phyloP scores from a whole-genome alignment of 2,797 vertebrate genomes.

The Macropus fuliginosus region DNA sequence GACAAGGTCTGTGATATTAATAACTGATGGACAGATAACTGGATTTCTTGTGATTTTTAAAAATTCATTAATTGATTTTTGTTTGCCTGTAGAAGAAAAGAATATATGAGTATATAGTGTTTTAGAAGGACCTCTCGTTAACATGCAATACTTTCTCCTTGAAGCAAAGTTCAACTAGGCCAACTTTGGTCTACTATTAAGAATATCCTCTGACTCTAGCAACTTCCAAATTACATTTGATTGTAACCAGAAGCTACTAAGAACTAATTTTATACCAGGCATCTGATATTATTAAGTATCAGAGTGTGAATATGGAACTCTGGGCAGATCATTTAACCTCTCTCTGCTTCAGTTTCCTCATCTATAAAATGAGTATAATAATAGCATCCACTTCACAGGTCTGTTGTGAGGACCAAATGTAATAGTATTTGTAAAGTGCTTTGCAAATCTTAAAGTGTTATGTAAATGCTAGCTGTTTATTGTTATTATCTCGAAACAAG shows the following conservation, averaged over 20 bases:
- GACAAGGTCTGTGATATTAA: neutral
- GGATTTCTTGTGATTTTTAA: neutral
- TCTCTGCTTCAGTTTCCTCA: neutral
- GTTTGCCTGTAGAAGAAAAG: neutral
- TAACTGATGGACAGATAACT: neutral
- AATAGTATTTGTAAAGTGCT: neutral
- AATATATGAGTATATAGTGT: neutral
- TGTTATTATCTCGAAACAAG: neutral
- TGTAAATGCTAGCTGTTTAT: neutral
- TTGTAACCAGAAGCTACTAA: neutral
- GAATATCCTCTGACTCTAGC: neutral
- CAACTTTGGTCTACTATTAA: neutral
- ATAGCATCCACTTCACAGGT: neutral
- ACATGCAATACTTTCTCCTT: neutral
- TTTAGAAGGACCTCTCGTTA: neutral
- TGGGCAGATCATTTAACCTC: neutral
- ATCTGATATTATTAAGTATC: neutral
- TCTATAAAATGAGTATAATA: neutral
- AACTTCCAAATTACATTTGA: neutral
- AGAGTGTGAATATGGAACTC: neutral
- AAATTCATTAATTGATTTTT: neutral
- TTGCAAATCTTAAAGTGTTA: neutral
- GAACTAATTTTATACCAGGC: neutral
- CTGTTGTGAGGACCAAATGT: neutral
- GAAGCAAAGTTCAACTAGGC: neutral